These are phyloP conservation scores for Sandelia bainsii DNA, from an alignment of 2,797 vertebrate species.

Conservation along the genomic window DNA sequence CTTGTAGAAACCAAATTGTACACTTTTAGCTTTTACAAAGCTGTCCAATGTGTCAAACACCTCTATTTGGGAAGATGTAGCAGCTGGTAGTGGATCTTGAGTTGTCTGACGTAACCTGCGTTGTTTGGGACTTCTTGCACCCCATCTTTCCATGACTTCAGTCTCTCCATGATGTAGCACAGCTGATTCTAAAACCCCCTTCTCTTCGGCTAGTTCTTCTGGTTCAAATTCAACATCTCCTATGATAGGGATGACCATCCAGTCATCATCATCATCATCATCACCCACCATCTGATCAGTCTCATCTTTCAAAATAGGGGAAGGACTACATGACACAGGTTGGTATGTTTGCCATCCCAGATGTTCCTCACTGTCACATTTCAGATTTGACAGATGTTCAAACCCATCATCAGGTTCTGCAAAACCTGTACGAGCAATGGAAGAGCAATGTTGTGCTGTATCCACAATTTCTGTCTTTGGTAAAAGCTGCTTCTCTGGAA, in stretches of 20 bases:
- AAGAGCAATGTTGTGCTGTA: not conserved
- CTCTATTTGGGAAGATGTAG: not conserved
- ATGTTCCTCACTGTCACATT: not conserved
- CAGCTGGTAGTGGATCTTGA: not conserved
- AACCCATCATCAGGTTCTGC: slow-evolving; percentile 3
- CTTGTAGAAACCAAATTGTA: not conserved
- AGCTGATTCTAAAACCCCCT: not conserved
- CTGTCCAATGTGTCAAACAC: slow-evolving; percentile 33
- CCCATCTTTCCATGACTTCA: not conserved
- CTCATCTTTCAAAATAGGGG: not conserved
- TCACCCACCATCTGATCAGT: slow-evolving; percentile 13
- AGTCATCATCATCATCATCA: slow-evolving; percentile 31
- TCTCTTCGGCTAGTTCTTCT: not conserved
- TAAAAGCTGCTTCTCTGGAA: not conserved
- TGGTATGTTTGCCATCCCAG: not conserved
- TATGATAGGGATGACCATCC: slow-evolving; percentile 33
- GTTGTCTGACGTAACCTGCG: fast-evolving
- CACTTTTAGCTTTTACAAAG: not conserved
- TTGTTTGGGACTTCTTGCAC: not conserved
- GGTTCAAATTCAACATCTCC: slow-evolving; percentile 25
- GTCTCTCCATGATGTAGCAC: not conserved
- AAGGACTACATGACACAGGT: not conserved
- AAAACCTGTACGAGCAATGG: not conserved
- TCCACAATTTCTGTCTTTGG: not conserved
- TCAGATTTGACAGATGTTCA: not conserved